These are phyloP conservation scores for Turdus rufiventris DNA, from an alignment of 2,113 vertebrate genomes.

Conservation along the genomic window DNA sequence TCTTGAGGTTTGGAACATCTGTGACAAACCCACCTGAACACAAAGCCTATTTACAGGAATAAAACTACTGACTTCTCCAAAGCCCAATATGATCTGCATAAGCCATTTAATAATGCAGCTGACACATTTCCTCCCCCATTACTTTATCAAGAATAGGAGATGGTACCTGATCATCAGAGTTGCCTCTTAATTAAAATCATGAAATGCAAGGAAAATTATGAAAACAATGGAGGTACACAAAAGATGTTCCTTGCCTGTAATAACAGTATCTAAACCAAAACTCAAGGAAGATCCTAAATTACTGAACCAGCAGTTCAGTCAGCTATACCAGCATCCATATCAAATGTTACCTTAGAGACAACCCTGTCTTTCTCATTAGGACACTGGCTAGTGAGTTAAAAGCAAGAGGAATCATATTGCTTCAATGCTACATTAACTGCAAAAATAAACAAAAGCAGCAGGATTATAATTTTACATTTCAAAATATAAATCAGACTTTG, in stretches of 20 bases:
- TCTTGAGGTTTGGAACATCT: neutral
- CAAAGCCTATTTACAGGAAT: neutral
- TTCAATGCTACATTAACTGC: neutral
- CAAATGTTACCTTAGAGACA: neutral
- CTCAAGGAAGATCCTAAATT: neutral
- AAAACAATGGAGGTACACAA: neutral
- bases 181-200: neutral
- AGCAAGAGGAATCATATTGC: neutral
- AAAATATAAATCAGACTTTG: rapidly evolving
- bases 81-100: neutral
- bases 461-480: neutral
- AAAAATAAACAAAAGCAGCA: neutral
- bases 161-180: neutral
- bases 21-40: neutral
- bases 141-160: neutral
- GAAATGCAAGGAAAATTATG: neutral
- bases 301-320: neutral
- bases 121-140: neutral
- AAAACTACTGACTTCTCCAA: neutral
- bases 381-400: neutral
- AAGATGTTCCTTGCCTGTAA: neutral
- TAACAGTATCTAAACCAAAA: neutral
- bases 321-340: neutral
- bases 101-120: neutral
- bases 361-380: neutral